Base-by-base conservation (phyloP, 2,113 vertebrate genomes). In the Carassius gibelio region DNA sequence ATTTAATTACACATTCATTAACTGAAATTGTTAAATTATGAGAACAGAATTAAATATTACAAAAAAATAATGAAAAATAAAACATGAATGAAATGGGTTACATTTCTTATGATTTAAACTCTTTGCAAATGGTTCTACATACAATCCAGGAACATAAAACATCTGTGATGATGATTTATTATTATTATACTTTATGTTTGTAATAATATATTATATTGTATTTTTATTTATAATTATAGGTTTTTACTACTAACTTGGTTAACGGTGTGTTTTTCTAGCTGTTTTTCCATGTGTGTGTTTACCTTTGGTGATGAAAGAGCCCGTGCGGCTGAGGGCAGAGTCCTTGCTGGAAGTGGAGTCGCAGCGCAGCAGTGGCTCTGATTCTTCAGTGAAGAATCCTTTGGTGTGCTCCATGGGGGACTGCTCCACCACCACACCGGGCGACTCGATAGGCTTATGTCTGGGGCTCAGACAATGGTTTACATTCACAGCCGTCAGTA, bases 291-390 rank as follows among this genome's bases (percentile, higher is more conserved):
- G 30, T 61, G 52, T 1, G 30, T 30, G 4, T 84, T 91, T 92
- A 99, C 98, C 98, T 99, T 99, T 99, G 96, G 98, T 98, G 94
- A 99, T 99, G 91, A 99, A 99, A 88, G 98, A 99, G 87, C 98
- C 97, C 0, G 95, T 99, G 88, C 98, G 96, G 93, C 97, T 99
- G 85, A 98, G 96, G 6, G 96, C 97, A 0, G 98, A 99, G 91
- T 97, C 98, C 86, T 98, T 97, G 8, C 97, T 99, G 90, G 98
- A 99, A 30, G 98, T 97, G 75, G 98, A 99, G 94, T 99, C 97
- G 1, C 97, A 99, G 85, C 98, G 96, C 72, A 99, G 96, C 71
- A 99, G 96, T 0, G 98, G 98, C 90, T 99, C 98, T 0, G 98
- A 98, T 89, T 99, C 98, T 0, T 99, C 98, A 0, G 95, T 92